Conservation (phyloP, 2,113 vertebrate genomes). For the Conger conger region DNA sequence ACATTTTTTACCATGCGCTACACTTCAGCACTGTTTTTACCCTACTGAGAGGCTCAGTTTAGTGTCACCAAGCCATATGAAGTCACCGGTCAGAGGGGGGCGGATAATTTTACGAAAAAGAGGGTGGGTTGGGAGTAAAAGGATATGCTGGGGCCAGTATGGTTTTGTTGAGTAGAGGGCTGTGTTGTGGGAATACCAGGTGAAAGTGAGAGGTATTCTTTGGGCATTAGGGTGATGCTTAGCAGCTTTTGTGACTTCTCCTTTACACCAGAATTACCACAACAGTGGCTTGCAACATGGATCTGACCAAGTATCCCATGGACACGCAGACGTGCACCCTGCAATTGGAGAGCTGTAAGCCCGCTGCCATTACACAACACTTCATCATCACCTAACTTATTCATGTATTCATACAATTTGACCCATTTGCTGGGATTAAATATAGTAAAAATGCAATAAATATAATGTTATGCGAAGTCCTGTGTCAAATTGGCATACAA, state of each 20-base stretch:
- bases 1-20: too few relatives aligned
- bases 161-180: not conserved
- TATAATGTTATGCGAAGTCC: too few relatives aligned
- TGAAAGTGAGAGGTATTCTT: not conserved
- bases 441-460: too few relatives aligned
- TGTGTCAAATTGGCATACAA: too few relatives aligned
- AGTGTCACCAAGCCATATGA: not conserved
- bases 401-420: too few relatives aligned
- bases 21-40: too few relatives aligned
- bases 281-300: conserved; percentile 68
- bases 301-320: conserved; percentile 70
- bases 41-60: too few relatives aligned
- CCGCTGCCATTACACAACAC: not conserved
- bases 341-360: conserved; percentile 72
- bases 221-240: not conserved
- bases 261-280: conserved; percentile 56
- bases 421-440: too few relatives aligned
- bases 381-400: not conserved
- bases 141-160: not conserved
- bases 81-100: not conserved
- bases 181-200: not conserved
- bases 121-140: not conserved
- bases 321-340: conserved; percentile 67
- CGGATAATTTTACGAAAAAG: too few relatives aligned
- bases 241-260: not conserved